A percentile compares a stretch with the other conserved stretches of the same genome.
Evolutionary conservation across 2,888 invertebrate species (phyloP).

Genomic region (Platycheirus rosarum): DNA sequence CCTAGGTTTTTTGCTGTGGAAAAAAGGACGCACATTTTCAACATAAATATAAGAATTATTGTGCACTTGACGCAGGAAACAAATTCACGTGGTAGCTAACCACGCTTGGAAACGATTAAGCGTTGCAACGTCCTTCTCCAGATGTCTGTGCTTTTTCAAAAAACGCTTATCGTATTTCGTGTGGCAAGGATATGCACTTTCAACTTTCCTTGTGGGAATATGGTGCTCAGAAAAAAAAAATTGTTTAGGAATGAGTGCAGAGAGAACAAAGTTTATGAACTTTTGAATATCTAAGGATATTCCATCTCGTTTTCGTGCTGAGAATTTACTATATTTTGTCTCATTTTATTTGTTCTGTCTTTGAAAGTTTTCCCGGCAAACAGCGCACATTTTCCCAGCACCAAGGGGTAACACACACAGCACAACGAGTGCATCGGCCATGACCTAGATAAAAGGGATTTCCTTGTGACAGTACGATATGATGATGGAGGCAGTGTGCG

Average conservation of each 20-base stretch:
- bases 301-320: constrained; percentile 9
- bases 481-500: constrained; percentile 25
- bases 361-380: constrained; percentile 59
- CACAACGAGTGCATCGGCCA: constrained; percentile 81
- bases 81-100: constrained; percentile 56
- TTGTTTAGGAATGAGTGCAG: constrained; percentile 6
- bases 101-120: constrained; percentile 52
- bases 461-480: constrained; percentile 52
- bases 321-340: constrained; percentile 19
- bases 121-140: constrained; percentile 51
- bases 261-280: constrained; percentile 50
- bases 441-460: constrained; percentile 80
- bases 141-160: constrained; percentile 58
- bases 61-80: constrained; percentile 11
- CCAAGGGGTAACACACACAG: constrained; percentile 57
- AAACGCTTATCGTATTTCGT: constrained; percentile 3
- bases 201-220: constrained; percentile 39
- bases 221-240: constrained; percentile 10
- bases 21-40: background rate
- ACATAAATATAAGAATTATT: constrained; percentile 21
- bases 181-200: constrained; percentile 49
- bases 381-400: constrained; percentile 65
- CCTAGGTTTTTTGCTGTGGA: background rate
- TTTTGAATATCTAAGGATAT: constrained; percentile 7
- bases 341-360: constrained; percentile 43